Conservation (phyloP, 2,888 invertebrate species). For the Synergus itoensis region DNA sequence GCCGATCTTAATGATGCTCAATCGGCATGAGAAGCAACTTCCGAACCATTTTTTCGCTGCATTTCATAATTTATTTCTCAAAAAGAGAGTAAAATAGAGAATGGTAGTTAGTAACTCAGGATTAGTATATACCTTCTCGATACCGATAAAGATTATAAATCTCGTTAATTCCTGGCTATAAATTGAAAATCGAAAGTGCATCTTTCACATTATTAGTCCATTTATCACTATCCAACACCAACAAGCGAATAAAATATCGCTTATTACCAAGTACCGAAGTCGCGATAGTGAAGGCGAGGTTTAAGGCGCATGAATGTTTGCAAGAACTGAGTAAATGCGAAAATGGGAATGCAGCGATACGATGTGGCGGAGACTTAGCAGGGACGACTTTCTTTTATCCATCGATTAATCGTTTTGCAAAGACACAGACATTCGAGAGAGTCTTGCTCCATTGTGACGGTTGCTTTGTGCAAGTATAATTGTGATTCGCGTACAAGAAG, state of each 20-base stretch:
- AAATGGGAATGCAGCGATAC: constrained; percentile 5
- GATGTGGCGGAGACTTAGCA: neutral
- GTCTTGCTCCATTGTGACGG: constrained; percentile 35
- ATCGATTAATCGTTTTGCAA: constrained; percentile 40
- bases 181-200: constrained; percentile 41
- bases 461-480: constrained; percentile 22
- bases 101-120: constrained; percentile 28
- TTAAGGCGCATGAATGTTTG: constrained; percentile 26
- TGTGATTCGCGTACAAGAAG: constrained; percentile 31
- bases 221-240: constrained; percentile 25
- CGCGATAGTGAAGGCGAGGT: constrained; percentile 38
- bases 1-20: constrained; percentile 55
- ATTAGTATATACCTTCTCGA: constrained; percentile 26
- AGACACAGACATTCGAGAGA: constrained; percentile 30
- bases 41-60: constrained; percentile 11
- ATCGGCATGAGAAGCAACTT: constrained; percentile 49
- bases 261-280: constrained; percentile 39
- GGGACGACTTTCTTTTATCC: constrained; percentile 39
- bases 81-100: neutral
- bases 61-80: neutral
- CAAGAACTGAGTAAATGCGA: constrained; percentile 32
- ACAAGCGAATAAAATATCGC: constrained; percentile 35
- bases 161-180: neutral
- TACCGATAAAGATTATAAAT: constrained; percentile 22
- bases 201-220: constrained; percentile 37